A percentile compares a stretch with the other conserved stretches of the same genome.
phyloP scores from a whole-genome alignment of 2,797 vertebrate species.

The Vultur gryphus region DNA sequence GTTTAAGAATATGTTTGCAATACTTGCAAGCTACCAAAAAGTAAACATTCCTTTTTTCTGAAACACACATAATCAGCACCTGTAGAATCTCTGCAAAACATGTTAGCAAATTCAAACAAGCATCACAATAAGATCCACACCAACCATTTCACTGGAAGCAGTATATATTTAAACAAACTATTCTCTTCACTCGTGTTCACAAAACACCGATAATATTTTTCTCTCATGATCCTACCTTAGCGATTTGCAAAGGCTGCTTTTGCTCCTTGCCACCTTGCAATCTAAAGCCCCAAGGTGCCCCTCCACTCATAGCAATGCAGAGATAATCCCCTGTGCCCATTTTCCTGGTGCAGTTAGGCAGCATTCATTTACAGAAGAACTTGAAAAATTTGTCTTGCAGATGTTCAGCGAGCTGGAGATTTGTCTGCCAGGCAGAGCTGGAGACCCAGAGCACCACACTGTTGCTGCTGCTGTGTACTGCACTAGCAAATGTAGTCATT shows the following conservation, averaged over 20 bases:
- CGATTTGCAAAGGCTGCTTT: slow-evolving; percentile 82
- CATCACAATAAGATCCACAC: neutral
- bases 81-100: neutral
- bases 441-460: slow-evolving; percentile 28
- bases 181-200: neutral
- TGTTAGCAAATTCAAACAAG: neutral
- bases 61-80: neutral
- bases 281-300: slow-evolving; percentile 93
- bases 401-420: slow-evolving; percentile 17
- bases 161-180: neutral
- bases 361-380: slow-evolving; percentile 19
- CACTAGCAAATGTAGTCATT: slow-evolving; percentile 35
- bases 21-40: neutral
- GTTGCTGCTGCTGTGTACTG: slow-evolving; percentile 48
- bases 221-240: slow-evolving; percentile 80
- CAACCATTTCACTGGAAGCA: neutral
- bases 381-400: slow-evolving; percentile 19
- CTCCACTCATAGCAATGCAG: slow-evolving; percentile 89
- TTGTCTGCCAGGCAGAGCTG: slow-evolving; percentile 5
- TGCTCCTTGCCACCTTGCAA: slow-evolving; percentile 85
- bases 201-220: neutral
- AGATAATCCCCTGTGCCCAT: slow-evolving; percentile 95
- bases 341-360: slow-evolving; percentile 30
- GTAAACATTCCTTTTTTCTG: neutral
- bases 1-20: neutral